Conservation (phyloP, 2,888 invertebrate species). For the Strigamia maritima region DNA sequence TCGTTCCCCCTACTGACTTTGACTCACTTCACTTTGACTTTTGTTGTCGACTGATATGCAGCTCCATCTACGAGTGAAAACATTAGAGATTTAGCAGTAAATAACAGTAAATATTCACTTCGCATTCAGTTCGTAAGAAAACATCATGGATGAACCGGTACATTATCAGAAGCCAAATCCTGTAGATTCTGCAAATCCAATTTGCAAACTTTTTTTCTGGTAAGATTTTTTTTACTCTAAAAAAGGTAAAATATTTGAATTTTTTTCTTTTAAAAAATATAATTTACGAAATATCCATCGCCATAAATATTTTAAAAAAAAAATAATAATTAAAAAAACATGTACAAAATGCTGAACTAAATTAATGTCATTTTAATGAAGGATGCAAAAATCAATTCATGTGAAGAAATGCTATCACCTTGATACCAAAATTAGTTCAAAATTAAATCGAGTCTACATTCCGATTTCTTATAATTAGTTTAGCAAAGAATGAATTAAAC, state of each 20-base stretch:
- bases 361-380: background rate
- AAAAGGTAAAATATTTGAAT: background rate
- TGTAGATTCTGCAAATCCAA: slow-evolving; percentile 31
- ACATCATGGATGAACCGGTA: background rate
- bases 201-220: slow-evolving; percentile 36
- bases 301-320: background rate
- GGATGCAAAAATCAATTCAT: background rate
- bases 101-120: background rate
- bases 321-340: background rate
- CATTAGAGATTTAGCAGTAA: background rate
- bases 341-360: background rate
- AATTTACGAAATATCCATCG: too few species aligned
- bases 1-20: slow-evolving; percentile 31
- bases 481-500: slow-evolving; percentile 18
- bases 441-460: background rate
- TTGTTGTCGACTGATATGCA: slow-evolving; percentile 7
- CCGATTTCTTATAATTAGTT: slow-evolving; percentile 14
- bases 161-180: slow-evolving; percentile 1
- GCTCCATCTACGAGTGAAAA: slow-evolving; percentile 16
- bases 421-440: slow-evolving; percentile 22
- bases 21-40: slow-evolving; percentile 36
- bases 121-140: background rate
- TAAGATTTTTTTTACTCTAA: slow-evolving; percentile 1
- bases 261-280: too few species aligned
- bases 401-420: slow-evolving; percentile 7